A percentile compares a stretch with the other conserved stretches of the same genome.
These are phyloP conservation scores for Clarias magur DNA, from an alignment of 2,113 vertebrate species.

Conservation along the genomic window DNA sequence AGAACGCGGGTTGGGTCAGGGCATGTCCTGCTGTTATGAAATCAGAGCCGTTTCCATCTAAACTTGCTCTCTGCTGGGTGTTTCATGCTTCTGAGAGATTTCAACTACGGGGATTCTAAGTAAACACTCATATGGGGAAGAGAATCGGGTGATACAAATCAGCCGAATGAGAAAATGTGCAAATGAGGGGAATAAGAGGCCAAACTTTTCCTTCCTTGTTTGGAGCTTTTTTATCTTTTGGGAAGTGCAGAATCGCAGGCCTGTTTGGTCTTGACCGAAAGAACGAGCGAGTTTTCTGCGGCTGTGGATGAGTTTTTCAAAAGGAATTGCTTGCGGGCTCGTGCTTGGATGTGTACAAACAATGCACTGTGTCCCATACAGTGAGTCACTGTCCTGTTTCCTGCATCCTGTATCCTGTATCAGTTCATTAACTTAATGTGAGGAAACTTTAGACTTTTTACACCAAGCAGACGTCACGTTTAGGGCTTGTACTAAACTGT, in stretches of 20 bases:
- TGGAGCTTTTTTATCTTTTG: slow-evolving; percentile 46
- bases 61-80: slow-evolving; percentile 22
- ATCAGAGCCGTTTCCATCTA: slow-evolving; percentile 45
- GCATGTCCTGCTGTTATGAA: slow-evolving; percentile 50
- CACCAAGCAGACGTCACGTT: not conserved
- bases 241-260: slow-evolving; percentile 51
- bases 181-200: slow-evolving; percentile 7
- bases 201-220: slow-evolving; percentile 51
- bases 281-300: slow-evolving; percentile 12
- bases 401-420: slow-evolving; percentile 12
- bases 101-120: slow-evolving; percentile 27
- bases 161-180: not conserved
- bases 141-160: not conserved
- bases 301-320: not conserved
- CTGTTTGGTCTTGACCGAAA: slow-evolving; percentile 60
- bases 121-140: slow-evolving; percentile 14
- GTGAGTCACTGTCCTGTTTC: not conserved
- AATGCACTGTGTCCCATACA: not conserved
- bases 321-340: not conserved
- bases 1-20: slow-evolving; percentile 35
- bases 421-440: not conserved
- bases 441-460: slow-evolving; percentile 3
- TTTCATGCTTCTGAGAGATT: slow-evolving; percentile 26
- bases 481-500: not conserved
- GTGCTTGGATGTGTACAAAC: not conserved